Evolutionary conservation across 2,888 invertebrate genomes (phyloP).

Genomic region (Baccha elongata): DNA sequence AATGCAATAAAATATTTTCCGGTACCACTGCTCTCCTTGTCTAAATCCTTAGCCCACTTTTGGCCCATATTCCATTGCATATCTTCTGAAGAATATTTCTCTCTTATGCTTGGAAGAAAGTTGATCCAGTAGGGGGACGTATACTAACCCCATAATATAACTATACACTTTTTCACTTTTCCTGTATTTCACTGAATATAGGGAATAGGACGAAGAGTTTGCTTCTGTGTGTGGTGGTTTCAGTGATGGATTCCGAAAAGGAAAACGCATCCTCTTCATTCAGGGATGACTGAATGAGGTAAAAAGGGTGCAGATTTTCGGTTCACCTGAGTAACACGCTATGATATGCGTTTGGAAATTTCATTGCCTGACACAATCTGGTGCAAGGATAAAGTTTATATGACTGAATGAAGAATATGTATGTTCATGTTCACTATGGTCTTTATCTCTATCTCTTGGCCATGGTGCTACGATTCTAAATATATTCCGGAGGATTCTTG

Average conservation of each 20-base stretch:
- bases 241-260: conserved; percentile 62
- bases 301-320: conserved; percentile 58
- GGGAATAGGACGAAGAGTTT: background rate
- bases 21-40: conserved; percentile 4
- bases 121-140: conserved; percentile 16
- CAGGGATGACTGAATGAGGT: conserved; percentile 17
- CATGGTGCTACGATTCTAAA: background rate
- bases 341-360: conserved; percentile 73
- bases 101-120: conserved; percentile 37
- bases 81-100: conserved; percentile 58
- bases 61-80: conserved; percentile 43
- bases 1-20: conserved; percentile 73
- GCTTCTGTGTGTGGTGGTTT: conserved; percentile 26
- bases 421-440: conserved; percentile 8
- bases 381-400: conserved; percentile 70
- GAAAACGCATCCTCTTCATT: conserved; percentile 17
- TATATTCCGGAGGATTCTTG: conserved; percentile 35
- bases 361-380: conserved; percentile 73
- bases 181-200: conserved; percentile 47
- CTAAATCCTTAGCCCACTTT: background rate
- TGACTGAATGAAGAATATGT: conserved; percentile 64
- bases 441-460: background rate
- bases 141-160: background rate
- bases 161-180: conserved; percentile 14
- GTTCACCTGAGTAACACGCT: conserved; percentile 71